phyloP scores from a whole-genome alignment of 2,797 vertebrate genomes.

The Enteromius viviparus region DNA sequence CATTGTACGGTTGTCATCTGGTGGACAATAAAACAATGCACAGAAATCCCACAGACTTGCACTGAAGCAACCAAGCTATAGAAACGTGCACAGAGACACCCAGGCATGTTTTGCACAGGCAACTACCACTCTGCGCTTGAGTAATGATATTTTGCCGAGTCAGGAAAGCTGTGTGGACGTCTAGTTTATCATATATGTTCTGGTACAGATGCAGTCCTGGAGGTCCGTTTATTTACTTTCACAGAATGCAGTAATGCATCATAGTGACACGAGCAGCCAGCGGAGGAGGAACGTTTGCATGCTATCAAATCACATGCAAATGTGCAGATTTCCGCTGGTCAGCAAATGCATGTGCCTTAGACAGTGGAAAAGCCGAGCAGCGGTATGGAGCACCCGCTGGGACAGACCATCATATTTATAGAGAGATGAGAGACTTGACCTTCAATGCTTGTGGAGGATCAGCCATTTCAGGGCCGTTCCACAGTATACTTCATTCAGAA shows the following conservation, averaged over 20 bases:
- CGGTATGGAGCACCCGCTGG: slow-evolving; percentile 74
- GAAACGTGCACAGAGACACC: background rate
- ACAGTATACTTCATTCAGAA: slow-evolving; percentile 66
- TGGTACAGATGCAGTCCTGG: slow-evolving; percentile 7
- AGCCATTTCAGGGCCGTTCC: slow-evolving; percentile 77
- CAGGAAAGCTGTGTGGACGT: background rate
- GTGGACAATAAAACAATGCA: background rate
- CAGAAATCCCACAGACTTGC: background rate
- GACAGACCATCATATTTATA: slow-evolving; percentile 82
- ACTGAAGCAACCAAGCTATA: background rate
- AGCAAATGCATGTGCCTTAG: slow-evolving; percentile 68
- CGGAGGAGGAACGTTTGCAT: slow-evolving; percentile 6
- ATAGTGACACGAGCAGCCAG: slow-evolving; percentile 16
- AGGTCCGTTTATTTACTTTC: slow-evolving; percentile 17
- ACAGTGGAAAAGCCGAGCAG: slow-evolving; percentile 73
- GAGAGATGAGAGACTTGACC: slow-evolving; percentile 75
- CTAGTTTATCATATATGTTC: background rate
- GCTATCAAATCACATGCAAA: slow-evolving; percentile 59
- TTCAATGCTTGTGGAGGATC: slow-evolving; percentile 78
- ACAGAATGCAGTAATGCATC: slow-evolving; percentile 18
- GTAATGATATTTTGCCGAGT: background rate
- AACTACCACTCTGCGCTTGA: background rate
- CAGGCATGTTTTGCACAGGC: background rate
- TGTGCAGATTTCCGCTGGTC: slow-evolving; percentile 62
- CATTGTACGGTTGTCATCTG: background rate